Evolutionary conservation across 2,113 vertebrate species (phyloP).

Genomic region (Odontesthes bonariensis): DNA sequence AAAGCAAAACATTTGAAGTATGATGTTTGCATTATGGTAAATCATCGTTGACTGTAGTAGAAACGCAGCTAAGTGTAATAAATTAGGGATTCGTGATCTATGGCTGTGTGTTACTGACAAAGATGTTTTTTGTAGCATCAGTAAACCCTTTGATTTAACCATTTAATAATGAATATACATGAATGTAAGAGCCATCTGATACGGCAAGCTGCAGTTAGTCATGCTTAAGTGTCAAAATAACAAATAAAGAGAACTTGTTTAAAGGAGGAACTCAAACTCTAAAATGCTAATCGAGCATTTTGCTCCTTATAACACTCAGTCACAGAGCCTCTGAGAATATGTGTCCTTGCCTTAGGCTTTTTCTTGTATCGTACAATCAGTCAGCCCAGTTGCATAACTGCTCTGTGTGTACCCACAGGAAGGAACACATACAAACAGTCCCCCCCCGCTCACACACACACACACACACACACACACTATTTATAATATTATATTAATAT

Average conservation of each 20-base stretch:
- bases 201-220: neutral
- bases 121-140: no score
- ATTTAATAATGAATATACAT: no score
- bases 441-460: neutral
- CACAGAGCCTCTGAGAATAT: slow-evolving; percentile 33
- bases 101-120: no score
- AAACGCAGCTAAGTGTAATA: no score
- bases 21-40: no score
- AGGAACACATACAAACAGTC: slow-evolving; percentile 1
- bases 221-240: slow-evolving; percentile 21
- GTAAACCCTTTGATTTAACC: no score
- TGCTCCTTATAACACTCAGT: neutral
- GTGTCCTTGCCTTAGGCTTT: slow-evolving; percentile 47
- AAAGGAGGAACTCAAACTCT: neutral
- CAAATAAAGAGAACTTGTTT: slow-evolving; percentile 17
- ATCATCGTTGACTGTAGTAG: no score
- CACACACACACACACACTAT: neutral
- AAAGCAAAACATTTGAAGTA: no score
- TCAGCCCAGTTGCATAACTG: slow-evolving; percentile 44
- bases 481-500: slow-evolving; percentile 31
- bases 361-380: slow-evolving; percentile 58
- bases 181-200: no score
- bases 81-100: no score
- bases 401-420: slow-evolving; percentile 10
- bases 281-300: neutral